phyloP scores from a whole-genome alignment of 2,888 invertebrate species.

The Acanthosepion esculentum region DNA sequence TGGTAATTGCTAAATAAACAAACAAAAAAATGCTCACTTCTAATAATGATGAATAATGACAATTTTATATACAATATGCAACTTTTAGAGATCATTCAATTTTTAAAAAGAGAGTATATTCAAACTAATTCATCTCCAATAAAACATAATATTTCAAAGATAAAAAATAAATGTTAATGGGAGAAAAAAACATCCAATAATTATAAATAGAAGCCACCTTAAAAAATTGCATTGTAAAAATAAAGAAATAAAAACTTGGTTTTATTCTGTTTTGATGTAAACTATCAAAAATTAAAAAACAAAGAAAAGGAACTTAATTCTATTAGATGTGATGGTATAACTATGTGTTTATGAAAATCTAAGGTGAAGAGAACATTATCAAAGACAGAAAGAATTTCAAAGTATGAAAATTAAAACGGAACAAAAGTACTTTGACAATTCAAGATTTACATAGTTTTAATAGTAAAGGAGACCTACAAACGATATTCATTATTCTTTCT shows the following conservation, averaged over 20 bases:
- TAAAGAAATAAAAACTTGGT: not conserved
- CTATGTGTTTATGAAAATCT: too few species aligned
- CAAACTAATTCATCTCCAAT: not conserved
- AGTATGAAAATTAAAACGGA: not conserved
- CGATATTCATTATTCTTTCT: too few species aligned
- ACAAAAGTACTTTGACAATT: not conserved
- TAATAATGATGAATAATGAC: too few species aligned
- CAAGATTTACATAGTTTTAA: too few species aligned
- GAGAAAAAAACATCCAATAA: not conserved
- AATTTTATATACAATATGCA: too few species aligned
- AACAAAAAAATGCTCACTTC: too few species aligned
- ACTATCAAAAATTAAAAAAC: not conserved
- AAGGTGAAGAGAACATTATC: not conserved
- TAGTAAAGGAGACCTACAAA: too few species aligned
- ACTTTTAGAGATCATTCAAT: too few species aligned
- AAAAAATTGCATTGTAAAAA: not conserved
- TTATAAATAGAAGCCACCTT: not conserved
- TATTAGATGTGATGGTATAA: not conserved
- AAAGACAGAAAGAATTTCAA: not conserved
- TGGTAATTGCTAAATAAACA: too few species aligned
- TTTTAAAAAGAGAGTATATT: not conserved
- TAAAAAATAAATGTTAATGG: not conserved
- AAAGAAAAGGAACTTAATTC: not conserved
- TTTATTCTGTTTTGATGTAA: not conserved
- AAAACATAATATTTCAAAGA: not conserved